Conservation (phyloP, 1,140 invertebrate species). For the Papilio aristodemus region DNA sequence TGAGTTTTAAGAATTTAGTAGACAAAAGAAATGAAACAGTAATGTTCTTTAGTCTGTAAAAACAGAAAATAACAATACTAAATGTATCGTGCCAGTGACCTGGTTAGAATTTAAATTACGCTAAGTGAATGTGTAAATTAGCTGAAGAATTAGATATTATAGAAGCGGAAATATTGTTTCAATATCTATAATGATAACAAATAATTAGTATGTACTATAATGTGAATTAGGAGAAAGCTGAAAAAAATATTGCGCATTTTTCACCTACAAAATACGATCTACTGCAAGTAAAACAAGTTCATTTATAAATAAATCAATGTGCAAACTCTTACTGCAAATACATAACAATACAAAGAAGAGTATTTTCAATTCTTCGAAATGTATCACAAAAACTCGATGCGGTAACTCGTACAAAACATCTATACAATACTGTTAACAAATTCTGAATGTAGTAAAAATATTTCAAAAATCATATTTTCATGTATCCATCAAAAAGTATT, state of each 20-base stretch:
- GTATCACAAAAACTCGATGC: neutral
- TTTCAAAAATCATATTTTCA: slow-evolving; percentile 1
- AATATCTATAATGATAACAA: neutral
- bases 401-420: neutral
- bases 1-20: neutral
- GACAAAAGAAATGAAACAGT: neutral
- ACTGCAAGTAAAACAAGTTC: too few relatives aligned
- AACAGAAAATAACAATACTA: neutral
- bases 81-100: neutral
- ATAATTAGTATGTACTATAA: too few relatives aligned
- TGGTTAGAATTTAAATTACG: neutral
- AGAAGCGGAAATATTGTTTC: neutral
- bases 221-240: too few relatives aligned
- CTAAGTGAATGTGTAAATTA: slow-evolving; percentile 11
- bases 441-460: slow-evolving; percentile 7
- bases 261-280: too few relatives aligned
- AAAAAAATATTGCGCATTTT: too few relatives aligned
- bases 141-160: neutral
- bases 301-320: too few relatives aligned
- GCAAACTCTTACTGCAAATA: neutral
- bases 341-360: neutral
- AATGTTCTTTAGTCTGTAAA: neutral
- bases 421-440: neutral
- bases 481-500: slow-evolving; percentile 19
- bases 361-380: neutral